These are phyloP conservation scores for Toxostoma redivivum DNA, from an alignment of 2,113 vertebrate species.

Conservation along the genomic window DNA sequence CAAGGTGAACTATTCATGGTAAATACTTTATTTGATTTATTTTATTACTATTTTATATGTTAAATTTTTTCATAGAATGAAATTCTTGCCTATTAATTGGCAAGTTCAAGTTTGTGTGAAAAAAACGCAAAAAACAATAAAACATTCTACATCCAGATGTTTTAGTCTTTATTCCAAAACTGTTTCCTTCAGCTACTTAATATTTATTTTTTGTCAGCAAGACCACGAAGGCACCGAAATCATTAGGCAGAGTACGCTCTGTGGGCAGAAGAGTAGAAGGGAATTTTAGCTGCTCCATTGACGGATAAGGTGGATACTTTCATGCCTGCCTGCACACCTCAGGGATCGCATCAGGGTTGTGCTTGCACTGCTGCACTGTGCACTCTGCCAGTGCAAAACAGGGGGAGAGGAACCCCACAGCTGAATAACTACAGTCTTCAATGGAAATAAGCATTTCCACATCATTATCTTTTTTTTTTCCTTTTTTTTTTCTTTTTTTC, in stretches of 20 bases:
- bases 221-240: not conserved
- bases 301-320: not conserved
- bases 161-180: not conserved
- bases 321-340: not conserved
- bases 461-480: not conserved
- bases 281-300: not conserved
- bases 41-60: not conserved
- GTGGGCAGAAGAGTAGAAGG: not conserved
- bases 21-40: not conserved
- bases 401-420: not conserved
- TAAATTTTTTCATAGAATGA: not conserved
- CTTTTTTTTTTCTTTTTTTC: not conserved
- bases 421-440: not conserved
- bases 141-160: not conserved
- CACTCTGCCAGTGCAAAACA: not conserved
- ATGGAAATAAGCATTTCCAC: not conserved
- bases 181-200: not conserved
- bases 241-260: not conserved
- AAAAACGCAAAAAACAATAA: not conserved
- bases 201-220: not conserved
- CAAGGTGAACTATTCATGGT: not conserved
- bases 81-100: not conserved
- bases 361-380: rapidly evolving
- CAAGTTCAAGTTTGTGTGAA: not conserved
- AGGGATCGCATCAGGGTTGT: not conserved